These are phyloP conservation scores for Oryzias dopingdopingensis DNA, from an alignment of 2,797 vertebrate genomes.

Conservation along the genomic window DNA sequence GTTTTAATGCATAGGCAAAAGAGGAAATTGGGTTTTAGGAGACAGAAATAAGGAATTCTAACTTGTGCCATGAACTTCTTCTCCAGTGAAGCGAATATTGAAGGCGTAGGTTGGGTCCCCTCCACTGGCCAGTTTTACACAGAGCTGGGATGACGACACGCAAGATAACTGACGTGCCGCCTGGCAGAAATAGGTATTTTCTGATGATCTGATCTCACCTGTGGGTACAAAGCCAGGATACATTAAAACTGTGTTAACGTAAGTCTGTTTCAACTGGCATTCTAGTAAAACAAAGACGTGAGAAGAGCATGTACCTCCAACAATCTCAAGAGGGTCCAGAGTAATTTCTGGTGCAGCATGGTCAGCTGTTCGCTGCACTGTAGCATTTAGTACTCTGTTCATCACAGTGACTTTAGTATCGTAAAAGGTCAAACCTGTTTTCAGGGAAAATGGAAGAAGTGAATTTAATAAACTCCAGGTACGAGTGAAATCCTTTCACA, in stretches of 20 bases:
- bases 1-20: background rate
- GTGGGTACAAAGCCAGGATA: background rate
- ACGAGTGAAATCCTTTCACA: background rate
- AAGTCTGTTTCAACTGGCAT: background rate
- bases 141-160: slow-evolving; percentile 93
- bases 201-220: slow-evolving; percentile 92
- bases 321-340: slow-evolving; percentile 93
- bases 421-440: slow-evolving; percentile 86
- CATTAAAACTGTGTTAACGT: background rate
- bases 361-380: slow-evolving; percentile 93
- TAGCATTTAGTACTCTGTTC: slow-evolving; percentile 95
- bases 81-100: slow-evolving; percentile 98
- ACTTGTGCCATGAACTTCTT: slow-evolving; percentile 98
- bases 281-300: background rate
- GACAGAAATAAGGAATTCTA: slow-evolving; percentile 45
- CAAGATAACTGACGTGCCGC: slow-evolving; percentile 91
- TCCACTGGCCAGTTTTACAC: slow-evolving; percentile 94
- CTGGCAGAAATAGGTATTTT: slow-evolving; percentile 98
- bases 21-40: background rate
- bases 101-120: slow-evolving; percentile 97
- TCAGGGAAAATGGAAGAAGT: background rate
- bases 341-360: slow-evolving; percentile 97
- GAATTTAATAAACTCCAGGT: too few species aligned
- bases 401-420: slow-evolving; percentile 96
- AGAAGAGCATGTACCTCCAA: slow-evolving; percentile 82